Conservation (phyloP, 2,797 vertebrate genomes). For the Amniataba percoides region DNA sequence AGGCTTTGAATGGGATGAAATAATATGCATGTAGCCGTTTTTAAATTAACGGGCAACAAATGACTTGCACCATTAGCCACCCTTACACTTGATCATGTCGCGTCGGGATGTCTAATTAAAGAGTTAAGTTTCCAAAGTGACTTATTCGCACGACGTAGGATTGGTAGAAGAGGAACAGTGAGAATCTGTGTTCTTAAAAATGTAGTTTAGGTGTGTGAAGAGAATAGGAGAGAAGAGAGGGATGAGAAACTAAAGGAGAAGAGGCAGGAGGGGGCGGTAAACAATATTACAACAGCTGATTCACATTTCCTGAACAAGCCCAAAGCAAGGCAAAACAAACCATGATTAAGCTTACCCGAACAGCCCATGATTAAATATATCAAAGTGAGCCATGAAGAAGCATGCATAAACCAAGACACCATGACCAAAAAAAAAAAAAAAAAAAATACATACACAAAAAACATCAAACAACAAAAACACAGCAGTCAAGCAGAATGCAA, state of each 20-base stretch:
- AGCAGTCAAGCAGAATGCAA: constrained; percentile 50
- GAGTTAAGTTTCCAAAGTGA: constrained; percentile 27
- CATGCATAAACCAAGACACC: constrained; percentile 59
- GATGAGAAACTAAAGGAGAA: constrained; percentile 24
- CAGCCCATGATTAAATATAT: constrained; percentile 65
- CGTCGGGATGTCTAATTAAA: constrained; percentile 23
- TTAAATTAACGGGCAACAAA: constrained; percentile 22
- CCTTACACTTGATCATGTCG: constrained; percentile 11
- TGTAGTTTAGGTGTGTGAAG: background rate
- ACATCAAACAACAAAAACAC: constrained; percentile 56
- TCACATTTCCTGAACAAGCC: constrained; percentile 55
- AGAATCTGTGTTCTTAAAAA: too few species aligned
- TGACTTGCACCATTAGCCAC: constrained; percentile 40
- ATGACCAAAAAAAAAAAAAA: constrained; percentile 28
- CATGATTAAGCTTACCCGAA: constrained; percentile 62
- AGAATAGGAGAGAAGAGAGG: background rate
- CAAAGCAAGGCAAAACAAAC: constrained; percentile 63
- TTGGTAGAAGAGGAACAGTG: background rate
- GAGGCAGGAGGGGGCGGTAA: constrained; percentile 25
- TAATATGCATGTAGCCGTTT: constrained; percentile 24
- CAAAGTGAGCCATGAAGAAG: constrained; percentile 62
- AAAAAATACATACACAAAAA: constrained; percentile 59
- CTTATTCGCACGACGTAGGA: constrained; percentile 5
- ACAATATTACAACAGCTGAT: constrained; percentile 61
- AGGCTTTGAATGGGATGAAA: constrained; percentile 17